A percentile compares a stretch with the other conserved stretches of the same genome.
phyloP scores from a whole-genome alignment of 2,888 invertebrate species.

The Pinctada fucata region DNA sequence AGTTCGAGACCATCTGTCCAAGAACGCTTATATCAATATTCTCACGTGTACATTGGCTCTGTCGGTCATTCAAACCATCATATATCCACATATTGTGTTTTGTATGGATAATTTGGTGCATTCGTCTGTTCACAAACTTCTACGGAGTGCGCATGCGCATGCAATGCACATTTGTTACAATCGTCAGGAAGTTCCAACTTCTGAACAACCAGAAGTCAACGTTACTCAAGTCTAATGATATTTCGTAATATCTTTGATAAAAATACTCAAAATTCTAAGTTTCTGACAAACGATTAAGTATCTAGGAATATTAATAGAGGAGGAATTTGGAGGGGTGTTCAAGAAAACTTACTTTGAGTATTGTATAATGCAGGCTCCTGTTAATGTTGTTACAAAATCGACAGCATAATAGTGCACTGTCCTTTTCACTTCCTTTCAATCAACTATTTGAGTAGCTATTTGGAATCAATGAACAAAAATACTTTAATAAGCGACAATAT shows the following conservation, averaged over 20 bases:
- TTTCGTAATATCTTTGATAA: not conserved
- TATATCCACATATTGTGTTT: constrained; percentile 67
- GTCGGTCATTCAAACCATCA: constrained; percentile 65
- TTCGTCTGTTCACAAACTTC: constrained; percentile 55
- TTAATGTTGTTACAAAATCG: too few species aligned
- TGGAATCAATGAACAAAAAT: too few species aligned
- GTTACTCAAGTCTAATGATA: constrained; percentile 52
- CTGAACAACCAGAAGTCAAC: constrained; percentile 48
- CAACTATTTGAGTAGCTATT: too few species aligned
- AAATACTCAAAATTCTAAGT: not conserved
- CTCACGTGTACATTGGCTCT: constrained; percentile 65
- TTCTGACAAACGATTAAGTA: not conserved
- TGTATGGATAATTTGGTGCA: constrained; percentile 63
- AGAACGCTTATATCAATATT: constrained; percentile 61
- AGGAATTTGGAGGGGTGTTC: too few species aligned
- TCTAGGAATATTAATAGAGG: too few species aligned
- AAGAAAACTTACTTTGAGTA: too few species aligned
- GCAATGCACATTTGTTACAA: constrained; percentile 46
- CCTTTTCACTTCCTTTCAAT: too few species aligned
- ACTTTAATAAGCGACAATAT: too few species aligned
- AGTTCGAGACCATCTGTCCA: constrained; percentile 51
- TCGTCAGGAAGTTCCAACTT: constrained; percentile 51
- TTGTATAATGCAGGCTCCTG: too few species aligned
- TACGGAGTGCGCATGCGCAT: constrained; percentile 43
- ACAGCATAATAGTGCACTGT: too few species aligned